phyloP scores from a whole-genome alignment of 1,140 invertebrate species.

The Leguminivora glycinivorella region DNA sequence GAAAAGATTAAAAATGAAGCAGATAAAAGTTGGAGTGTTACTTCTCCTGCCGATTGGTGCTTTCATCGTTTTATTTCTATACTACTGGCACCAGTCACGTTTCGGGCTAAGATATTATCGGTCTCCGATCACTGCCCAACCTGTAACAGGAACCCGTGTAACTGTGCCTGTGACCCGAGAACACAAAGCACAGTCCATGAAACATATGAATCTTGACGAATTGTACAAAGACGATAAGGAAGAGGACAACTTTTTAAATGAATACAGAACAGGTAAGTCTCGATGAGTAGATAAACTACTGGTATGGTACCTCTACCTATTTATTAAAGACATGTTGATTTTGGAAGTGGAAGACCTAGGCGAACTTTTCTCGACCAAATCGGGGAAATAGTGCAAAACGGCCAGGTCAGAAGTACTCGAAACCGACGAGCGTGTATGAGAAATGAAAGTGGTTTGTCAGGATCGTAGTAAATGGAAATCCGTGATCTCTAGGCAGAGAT shows the following conservation, averaged over 20 bases:
- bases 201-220: constrained; percentile 49
- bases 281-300: no score
- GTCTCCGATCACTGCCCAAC: neutral
- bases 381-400: no score
- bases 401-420: no score
- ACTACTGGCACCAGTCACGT: constrained; percentile 40
- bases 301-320: no score
- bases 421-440: no score
- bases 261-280: constrained; percentile 44
- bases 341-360: no score
- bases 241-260: constrained; percentile 44
- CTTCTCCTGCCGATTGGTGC: constrained; percentile 38
- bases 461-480: no score
- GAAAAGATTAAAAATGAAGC: constrained; percentile 45
- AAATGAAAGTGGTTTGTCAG: no score
- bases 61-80: constrained; percentile 46
- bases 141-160: no score
- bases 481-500: no score
- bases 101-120: neutral
- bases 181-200: constrained; percentile 39
- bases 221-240: constrained; percentile 47
- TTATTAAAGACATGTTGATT: no score
- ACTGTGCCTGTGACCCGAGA: constrained; percentile 28
- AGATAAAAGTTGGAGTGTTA: constrained; percentile 43
- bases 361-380: no score